Evolutionary conservation across 2,797 vertebrate species (phyloP).

Genomic region (Vipera ursinii): DNA sequence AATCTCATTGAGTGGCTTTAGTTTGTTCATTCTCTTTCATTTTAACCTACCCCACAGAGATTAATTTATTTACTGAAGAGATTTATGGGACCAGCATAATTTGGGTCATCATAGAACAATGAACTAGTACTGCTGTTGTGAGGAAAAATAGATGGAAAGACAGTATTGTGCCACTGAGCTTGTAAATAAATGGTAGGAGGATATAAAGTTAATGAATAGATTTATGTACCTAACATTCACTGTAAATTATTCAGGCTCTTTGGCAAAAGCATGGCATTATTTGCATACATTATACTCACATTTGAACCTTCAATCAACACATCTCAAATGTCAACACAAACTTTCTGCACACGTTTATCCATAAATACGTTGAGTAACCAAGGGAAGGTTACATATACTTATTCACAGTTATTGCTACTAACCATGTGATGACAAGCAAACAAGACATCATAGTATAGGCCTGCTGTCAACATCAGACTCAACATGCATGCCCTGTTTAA

Average conservation of each 20-base stretch:
- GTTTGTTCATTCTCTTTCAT: not conserved
- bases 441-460: not conserved
- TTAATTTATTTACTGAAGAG: not conserved
- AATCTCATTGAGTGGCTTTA: not conserved
- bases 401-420: not conserved
- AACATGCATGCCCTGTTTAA: not conserved
- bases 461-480: not conserved
- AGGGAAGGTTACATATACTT: not conserved
- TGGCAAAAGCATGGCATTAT: not conserved
- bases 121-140: not conserved
- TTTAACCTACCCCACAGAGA: not conserved
- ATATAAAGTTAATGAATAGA: not conserved
- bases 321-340: not conserved
- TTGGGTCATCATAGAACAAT: not conserved
- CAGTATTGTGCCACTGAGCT: not conserved
- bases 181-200: not conserved
- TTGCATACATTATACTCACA: not conserved
- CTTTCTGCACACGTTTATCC: not conserved
- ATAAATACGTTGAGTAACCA: not conserved
- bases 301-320: not conserved
- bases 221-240: not conserved
- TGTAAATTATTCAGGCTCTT: not conserved
- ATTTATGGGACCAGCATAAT: not conserved
- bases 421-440: not conserved
- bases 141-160: not conserved